These are phyloP conservation scores for Ceramica pisi DNA, from an alignment of 2,888 invertebrate species.

Conservation along the genomic window DNA sequence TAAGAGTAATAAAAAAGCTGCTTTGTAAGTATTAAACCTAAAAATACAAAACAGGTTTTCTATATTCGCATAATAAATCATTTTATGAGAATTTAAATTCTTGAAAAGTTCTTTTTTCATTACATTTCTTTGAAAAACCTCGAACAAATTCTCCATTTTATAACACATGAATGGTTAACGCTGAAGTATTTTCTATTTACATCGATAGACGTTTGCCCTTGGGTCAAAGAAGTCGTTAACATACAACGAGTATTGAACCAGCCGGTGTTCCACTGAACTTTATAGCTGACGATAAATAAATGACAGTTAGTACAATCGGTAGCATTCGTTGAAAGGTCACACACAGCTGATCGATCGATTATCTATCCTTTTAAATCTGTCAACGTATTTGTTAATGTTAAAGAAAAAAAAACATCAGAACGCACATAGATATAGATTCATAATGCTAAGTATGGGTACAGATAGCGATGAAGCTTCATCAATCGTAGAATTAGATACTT, in stretches of 20 bases:
- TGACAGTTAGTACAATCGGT: conserved; percentile 49
- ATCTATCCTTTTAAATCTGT: conserved; percentile 26
- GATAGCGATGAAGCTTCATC: too few species aligned
- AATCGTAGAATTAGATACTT: too few species aligned
- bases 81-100: neutral
- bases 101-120: neutral
- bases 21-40: neutral
- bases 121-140: neutral
- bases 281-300: conserved; percentile 55
- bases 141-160: conserved; percentile 14
- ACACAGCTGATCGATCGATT: conserved; percentile 44
- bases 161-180: conserved; percentile 27
- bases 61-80: neutral
- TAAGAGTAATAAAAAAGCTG: neutral
- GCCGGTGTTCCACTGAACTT: conserved; percentile 50
- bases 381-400: conserved; percentile 18
- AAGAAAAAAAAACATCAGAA: neutral
- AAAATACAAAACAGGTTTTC: neutral
- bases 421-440: too few species aligned
- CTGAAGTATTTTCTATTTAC: conserved; percentile 54
- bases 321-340: conserved; percentile 54
- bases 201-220: conserved; percentile 49
- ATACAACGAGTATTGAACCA: conserved; percentile 51
- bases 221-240: conserved; percentile 60
- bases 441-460: too few species aligned